A percentile compares a stretch with the other conserved stretches of the same genome.
Evolutionary conservation across 2,888 invertebrate genomes (phyloP).

Genomic region (Pheosia gnoma): DNA sequence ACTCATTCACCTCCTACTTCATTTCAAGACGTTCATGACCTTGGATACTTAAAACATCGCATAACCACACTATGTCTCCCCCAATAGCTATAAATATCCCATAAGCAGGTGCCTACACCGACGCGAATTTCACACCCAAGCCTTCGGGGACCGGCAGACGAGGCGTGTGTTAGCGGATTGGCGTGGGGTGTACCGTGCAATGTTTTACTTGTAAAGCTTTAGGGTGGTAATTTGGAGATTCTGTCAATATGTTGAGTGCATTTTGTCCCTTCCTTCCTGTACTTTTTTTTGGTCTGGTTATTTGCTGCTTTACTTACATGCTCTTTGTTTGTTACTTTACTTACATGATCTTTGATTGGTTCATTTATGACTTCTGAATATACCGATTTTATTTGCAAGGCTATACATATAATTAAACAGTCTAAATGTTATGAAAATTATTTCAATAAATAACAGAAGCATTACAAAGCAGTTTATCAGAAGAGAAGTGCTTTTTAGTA

Average conservation of each 20-base stretch:
- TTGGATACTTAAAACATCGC: background rate
- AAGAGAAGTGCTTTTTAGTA: too few relatives aligned
- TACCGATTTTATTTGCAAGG: too few relatives aligned
- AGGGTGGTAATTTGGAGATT: background rate
- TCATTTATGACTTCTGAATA: too few relatives aligned
- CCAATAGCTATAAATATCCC: constrained; percentile 5
- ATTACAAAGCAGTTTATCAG: too few relatives aligned
- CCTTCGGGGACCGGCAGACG: constrained; percentile 6
- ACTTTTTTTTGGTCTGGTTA: too few relatives aligned
- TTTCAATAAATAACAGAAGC: too few relatives aligned
- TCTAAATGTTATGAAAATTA: too few relatives aligned
- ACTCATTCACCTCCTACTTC: too few relatives aligned
- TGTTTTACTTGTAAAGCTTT: constrained; percentile 1
- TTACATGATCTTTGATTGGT: too few relatives aligned
- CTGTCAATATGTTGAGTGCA: background rate
- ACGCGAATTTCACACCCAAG: constrained; percentile 3
- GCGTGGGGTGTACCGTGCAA: background rate
- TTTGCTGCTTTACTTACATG: too few relatives aligned
- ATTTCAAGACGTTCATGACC: background rate
- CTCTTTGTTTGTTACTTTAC: too few relatives aligned
- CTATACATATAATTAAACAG: too few relatives aligned
- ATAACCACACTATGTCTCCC: background rate
- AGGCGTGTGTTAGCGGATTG: constrained; percentile 2
- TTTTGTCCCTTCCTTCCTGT: background rate
- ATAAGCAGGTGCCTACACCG: background rate